Evolutionary conservation across 2,888 invertebrate species (phyloP), one percentile per base, ranked within the genome.

Genomic region (Bhutanitis thaidina): DNA sequence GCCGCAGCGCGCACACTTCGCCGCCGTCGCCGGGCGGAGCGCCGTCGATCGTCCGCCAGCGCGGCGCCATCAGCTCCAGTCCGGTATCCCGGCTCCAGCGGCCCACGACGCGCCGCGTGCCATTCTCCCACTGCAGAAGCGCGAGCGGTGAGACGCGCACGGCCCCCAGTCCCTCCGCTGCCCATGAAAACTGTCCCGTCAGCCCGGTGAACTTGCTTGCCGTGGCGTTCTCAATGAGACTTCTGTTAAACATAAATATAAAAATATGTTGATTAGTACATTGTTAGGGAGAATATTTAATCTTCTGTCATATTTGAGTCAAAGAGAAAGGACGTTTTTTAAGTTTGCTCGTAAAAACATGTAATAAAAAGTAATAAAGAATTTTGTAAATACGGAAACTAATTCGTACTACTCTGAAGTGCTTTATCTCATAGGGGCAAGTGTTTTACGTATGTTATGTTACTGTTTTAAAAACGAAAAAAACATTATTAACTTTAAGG

Each of bases 21-120:
- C 90, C 86, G 25, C 95, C 95, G 53, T 91, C 91, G 0, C 96
- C 96, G 51, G 96, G 96, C 51, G 71, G 77, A 29, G 69, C 69
- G 1, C 91, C 91, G 62, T 91, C 90, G 0, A 78, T 61, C 0
- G 93, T 93, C 38, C 92, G 79, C 96, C 96, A 96, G 10, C 56
- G 92, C 79, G 43, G 82, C 20, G 90, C 85, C 0, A 92, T 80
- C 93, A 93, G 94, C 1, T 91, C 82, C 0, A 96, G 94, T 25
- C 94, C 77, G 62, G 96, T 95, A 94, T 94, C 94, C 0, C 94
- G 93, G 92, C 7, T 93, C 92, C 27, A 93, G 93, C 93, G 94
- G 92, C 71, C 93, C 81, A 71, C 92, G 89, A 69, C 90, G 91
- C 8, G 95, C 93, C 60, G 50, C 48, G 47, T 8, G n/a, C 55